Base-by-base conservation (phyloP, 53 echinoderm and acorn worm genomes). In the Antedon mediterranea region DNA sequence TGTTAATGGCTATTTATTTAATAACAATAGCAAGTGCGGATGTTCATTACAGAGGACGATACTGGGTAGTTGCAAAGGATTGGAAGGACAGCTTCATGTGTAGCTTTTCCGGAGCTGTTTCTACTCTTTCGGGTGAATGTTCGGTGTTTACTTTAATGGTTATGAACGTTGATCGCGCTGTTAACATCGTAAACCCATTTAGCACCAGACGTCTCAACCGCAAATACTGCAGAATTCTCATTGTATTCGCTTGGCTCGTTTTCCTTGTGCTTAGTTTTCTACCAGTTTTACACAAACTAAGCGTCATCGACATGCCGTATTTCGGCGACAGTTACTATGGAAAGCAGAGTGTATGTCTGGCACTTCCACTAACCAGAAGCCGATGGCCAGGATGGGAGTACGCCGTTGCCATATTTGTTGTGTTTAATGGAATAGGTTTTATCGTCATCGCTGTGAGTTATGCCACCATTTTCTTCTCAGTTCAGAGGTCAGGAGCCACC, bases 161-260 rank as follows among this genome's bases (percentile, higher is more conserved):
- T 30, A 95, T 95, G 30, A 92, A 91, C 34, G 83, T 87, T 3
- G 95, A 95, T 78, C 88, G 95, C 28, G 91, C 91, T 82, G 79
- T 95, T 0, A 89, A 89, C 32, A 91, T 95, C 3, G 95, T 89
- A 30, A 92, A 89, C 74, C 95, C 95, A 30, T 95, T 95, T 86
- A 91, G 91, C 32, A 79, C 85, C 28, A 80, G 87, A 71, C 89
- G 91, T 23, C 86, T 91, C 32, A 91, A 87, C 85, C 87, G 84
- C 72, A 95, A 95, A 73, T 89, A 89, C 28, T 87, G 88, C n/a
- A 89, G 87, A n/a, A n/a, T n/a, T n/a, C n/a, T n/a, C n/a, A n/a
- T n/a, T n/a, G n/a, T n/a, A n/a, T n/a, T n/a, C n/a, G n/a, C n/a
- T n/a, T n/a, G n/a, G n/a, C n/a, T n/a, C n/a, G n/a, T n/a, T n/a